Percentiles rank a stretch among this genome's conserved stretches.
Evolutionary conservation across 2,797 vertebrate species (phyloP).

Genomic region (Acropternis orthonyx): DNA sequence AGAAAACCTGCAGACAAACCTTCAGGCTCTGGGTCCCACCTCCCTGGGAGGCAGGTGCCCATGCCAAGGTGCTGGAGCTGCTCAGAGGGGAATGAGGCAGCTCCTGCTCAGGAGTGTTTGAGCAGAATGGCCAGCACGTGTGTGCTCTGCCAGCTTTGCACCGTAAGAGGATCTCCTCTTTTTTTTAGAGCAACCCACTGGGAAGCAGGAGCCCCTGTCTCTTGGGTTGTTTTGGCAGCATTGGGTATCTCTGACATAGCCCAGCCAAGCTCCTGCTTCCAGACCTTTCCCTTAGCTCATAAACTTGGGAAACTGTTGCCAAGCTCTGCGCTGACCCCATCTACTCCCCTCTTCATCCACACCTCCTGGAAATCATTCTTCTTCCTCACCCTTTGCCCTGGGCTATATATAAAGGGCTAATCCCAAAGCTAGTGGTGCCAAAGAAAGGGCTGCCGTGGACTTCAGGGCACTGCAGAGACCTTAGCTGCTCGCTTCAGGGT

Average conservation of each 20-base stretch:
- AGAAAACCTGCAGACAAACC: conserved; percentile 53
- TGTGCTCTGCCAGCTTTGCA: background rate
- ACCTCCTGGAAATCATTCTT: background rate
- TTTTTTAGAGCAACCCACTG: background rate
- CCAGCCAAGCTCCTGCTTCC: background rate
- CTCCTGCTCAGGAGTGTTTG: background rate
- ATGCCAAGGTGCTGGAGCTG: background rate
- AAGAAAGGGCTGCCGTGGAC: background rate
- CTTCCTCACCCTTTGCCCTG: background rate
- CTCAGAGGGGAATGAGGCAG: background rate
- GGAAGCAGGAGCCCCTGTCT: fast-evolving
- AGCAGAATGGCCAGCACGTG: fast-evolving
- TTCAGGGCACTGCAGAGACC: background rate
- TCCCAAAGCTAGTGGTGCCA: background rate
- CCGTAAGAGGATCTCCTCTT: background rate
- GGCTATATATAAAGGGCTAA: background rate
- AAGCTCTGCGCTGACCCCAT: background rate
- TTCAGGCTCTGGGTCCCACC: conserved; percentile 3
- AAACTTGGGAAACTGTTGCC: background rate
- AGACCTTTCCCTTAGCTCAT: background rate
- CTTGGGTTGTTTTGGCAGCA: background rate
- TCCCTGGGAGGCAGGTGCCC: background rate
- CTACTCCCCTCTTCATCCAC: background rate
- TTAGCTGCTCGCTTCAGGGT: background rate
- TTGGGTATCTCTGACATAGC: background rate